These are phyloP conservation scores for Ctenodactylus gundi DNA, from an alignment of 2,113 vertebrate species.

Conservation along the genomic window DNA sequence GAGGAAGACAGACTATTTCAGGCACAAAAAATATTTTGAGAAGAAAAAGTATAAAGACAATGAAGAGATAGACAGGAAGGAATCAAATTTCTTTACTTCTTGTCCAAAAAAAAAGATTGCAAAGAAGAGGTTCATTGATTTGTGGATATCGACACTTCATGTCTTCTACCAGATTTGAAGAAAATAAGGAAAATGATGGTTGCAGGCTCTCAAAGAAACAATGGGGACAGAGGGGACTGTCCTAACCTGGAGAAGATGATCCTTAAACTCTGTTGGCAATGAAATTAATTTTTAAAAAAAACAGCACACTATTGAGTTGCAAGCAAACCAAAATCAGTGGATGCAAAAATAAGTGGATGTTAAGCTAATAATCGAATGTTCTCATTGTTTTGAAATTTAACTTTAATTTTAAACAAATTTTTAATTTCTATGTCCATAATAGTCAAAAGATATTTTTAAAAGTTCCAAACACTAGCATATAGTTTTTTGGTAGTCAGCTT, in stretches of 20 bases:
- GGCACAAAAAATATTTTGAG: not conserved
- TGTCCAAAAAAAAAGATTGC: slow-evolving; percentile 2
- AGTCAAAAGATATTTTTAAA: not conserved
- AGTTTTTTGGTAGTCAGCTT: slow-evolving; percentile 10
- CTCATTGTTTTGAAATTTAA: slow-evolving; percentile 35
- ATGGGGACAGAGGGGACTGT: not conserved
- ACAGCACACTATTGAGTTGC: not conserved
- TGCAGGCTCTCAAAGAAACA: not conserved
- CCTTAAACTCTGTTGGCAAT: not conserved
- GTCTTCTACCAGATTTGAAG: not conserved
- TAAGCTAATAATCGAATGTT: slow-evolving; percentile 12
- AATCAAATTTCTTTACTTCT: not conserved
- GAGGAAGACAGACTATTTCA: slow-evolving; percentile 28
- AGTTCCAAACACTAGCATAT: not conserved
- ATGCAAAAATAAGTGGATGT: not conserved
- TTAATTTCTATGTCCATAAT: not conserved
- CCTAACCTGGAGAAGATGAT: not conserved
- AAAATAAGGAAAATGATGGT: not conserved
- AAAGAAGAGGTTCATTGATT: not conserved
- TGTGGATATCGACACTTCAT: not conserved
- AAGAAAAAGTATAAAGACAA: slow-evolving; percentile 30
- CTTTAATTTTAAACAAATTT: slow-evolving; percentile 14
- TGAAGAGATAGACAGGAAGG: not conserved
- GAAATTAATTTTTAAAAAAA: not conserved
- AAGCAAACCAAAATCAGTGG: not conserved